Percentiles rank a stretch among this genome's conserved stretches.
Conservation (phyloP, 23 tunicate genomes). For the Trididemnum nubilum region DNA sequence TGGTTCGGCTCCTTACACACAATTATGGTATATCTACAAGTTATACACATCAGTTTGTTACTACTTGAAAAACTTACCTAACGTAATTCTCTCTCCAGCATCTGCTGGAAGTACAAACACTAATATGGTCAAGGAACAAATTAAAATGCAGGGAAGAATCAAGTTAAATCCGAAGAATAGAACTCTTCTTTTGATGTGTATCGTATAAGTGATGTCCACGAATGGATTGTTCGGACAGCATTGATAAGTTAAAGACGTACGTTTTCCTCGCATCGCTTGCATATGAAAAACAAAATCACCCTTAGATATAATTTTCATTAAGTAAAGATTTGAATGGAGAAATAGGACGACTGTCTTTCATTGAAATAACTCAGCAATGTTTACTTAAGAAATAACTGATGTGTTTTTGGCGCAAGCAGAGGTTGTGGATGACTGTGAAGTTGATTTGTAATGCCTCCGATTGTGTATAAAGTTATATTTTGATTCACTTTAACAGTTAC, state of each 20-base stretch:
- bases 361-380: not conserved
- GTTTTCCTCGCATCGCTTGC: slow-evolving; percentile 79
- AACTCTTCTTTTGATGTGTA: slow-evolving; percentile 61
- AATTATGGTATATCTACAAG: too few relatives aligned
- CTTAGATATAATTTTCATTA: not conserved
- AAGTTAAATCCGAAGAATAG: slow-evolving; percentile 79
- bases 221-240: slow-evolving; percentile 80
- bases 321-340: not conserved
- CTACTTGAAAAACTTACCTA: too few relatives aligned
- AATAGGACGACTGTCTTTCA: not conserved
- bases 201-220: slow-evolving; percentile 84
- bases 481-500: too few relatives aligned
- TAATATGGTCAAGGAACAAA: slow-evolving; percentile 74
- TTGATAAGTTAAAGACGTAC: slow-evolving; percentile 48
- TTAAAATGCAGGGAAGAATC: slow-evolving; percentile 84
- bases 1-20: too few relatives aligned
- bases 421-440: too few relatives aligned
- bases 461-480: too few relatives aligned
- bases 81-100: slow-evolving; percentile 88
- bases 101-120: slow-evolving; percentile 88
- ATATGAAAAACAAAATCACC: too few relatives aligned
- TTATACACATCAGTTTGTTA: too few relatives aligned
- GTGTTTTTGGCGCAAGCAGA: too few relatives aligned
- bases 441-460: too few relatives aligned
- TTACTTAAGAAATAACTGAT: too few relatives aligned